phyloP scores from a whole-genome alignment of 2,113 vertebrate genomes.

The Myotis lucifugus region DNA sequence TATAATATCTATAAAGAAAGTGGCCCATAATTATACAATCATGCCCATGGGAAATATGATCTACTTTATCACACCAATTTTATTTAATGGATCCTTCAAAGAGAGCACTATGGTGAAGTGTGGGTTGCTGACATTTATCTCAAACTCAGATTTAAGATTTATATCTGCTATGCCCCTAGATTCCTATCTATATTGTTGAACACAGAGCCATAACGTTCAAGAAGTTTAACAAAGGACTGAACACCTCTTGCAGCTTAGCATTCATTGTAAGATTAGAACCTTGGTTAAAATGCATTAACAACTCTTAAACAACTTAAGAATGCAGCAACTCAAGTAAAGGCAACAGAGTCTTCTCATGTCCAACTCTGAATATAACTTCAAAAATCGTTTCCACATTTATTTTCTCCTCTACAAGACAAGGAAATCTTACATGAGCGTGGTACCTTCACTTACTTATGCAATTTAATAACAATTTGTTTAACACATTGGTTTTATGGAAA shows the following conservation, averaged over 20 bases:
- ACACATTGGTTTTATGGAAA: background rate
- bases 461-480: background rate
- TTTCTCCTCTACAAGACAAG: background rate
- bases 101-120: background rate
- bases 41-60: conserved; percentile 46
- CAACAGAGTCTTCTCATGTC: background rate
- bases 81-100: conserved; percentile 26
- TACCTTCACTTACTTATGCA: background rate
- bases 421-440: rapidly evolving
- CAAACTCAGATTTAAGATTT: background rate
- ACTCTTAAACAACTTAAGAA: background rate
- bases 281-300: background rate
- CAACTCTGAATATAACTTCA: background rate
- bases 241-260: background rate
- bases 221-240: background rate
- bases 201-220: background rate
- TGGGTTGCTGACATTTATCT: background rate
- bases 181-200: background rate
- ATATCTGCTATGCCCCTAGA: background rate
- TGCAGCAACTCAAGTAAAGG: background rate
- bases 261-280: background rate
- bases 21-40: conserved; percentile 41
- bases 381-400: conserved; percentile 7
- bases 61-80: background rate
- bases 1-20: conserved; percentile 26